phyloP scores from a whole-genome alignment of 53 echinoderm and acorn worm genomes.

The Mesocentrotus franciscanus region DNA sequence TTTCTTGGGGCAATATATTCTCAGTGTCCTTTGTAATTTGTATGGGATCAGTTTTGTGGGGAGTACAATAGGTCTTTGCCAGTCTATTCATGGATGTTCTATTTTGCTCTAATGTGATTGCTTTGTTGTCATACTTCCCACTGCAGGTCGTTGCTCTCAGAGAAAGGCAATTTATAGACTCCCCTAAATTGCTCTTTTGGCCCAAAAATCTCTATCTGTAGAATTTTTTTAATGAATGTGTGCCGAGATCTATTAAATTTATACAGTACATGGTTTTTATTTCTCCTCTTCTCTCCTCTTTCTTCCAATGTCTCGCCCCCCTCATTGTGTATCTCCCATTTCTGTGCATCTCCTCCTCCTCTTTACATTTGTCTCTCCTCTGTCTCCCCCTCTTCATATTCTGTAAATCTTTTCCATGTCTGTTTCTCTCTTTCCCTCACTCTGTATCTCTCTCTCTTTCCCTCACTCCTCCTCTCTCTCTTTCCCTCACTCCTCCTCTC shows the following conservation, averaged over 20 bases:
- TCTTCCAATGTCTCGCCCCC: too few species aligned
- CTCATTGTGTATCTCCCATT: too few species aligned
- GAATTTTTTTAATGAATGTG: not conserved
- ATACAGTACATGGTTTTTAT: too few species aligned
- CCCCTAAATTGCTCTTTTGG: not conserved
- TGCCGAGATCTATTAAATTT: not conserved
- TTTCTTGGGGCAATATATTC: not conserved
- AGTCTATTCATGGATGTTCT: not conserved
- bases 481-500: not conserved
- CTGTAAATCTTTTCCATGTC: too few species aligned
- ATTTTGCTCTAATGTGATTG: not conserved
- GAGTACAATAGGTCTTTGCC: not conserved
- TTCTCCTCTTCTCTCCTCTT: not conserved
- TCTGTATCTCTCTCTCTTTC: not conserved
- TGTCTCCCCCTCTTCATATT: too few species aligned
- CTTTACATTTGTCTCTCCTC: not conserved
- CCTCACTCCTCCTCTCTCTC: not conserved
- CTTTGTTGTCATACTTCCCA: not conserved
- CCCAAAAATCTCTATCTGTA: not conserved
- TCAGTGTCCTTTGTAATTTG: not conserved
- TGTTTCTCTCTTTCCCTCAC: not conserved
- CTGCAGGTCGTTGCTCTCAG: not conserved
- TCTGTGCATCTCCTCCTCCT: too few species aligned
- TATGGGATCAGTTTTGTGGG: not conserved
- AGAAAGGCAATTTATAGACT: not conserved